Base-by-base conservation (phyloP, 2,113 vertebrate genomes). In the Pitta sordida region DNA sequence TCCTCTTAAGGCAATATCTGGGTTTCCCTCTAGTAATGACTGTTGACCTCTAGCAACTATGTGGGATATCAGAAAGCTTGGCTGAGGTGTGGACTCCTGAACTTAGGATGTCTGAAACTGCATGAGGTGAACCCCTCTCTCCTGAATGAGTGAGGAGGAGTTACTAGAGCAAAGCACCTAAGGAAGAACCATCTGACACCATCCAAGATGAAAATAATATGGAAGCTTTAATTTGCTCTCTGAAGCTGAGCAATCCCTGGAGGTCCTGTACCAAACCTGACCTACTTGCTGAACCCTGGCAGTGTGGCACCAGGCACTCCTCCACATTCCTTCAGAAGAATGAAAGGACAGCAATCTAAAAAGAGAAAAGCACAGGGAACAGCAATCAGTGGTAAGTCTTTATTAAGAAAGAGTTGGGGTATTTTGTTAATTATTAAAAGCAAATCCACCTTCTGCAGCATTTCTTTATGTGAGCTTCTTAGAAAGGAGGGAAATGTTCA, bases 231-330 rank as follows among this genome's bases (percentile, higher is more conserved):
- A 80, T 90, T 37, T 77, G 67, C 29, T 91, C 32, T 88, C 32
- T 7, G 20, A 80, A 77, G 37, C 58, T 60, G 78, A 74, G 63
- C 8, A 2, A 46, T 83, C 79, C 46, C 85, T 79, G 55, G 85
- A 73, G 75, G 63, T 93, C 29, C 37, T 5, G 3, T 73, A 52
- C n/a, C 0, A 3, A 96, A n/a, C 34, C 58, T 85, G 70, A 85
- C 67, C 53, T 82, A 91, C 46, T 94, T 95, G 74, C 91, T 83
- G 84, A 27, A 58, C 36, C 62, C 15, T 69, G 64, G 74, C 2
- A 2, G 16, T 51, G 55, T 2, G 1, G 52, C 29, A 58, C 26
- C 3, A 5, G 69, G 27, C 4, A 3, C 29, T 81, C 39, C 32
- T 78, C 43, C 2, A 1, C 14, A 29, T 63, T 41, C 48, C 22